Conservation (phyloP, 2,888 invertebrate species). For the Pheosia tremula region DNA sequence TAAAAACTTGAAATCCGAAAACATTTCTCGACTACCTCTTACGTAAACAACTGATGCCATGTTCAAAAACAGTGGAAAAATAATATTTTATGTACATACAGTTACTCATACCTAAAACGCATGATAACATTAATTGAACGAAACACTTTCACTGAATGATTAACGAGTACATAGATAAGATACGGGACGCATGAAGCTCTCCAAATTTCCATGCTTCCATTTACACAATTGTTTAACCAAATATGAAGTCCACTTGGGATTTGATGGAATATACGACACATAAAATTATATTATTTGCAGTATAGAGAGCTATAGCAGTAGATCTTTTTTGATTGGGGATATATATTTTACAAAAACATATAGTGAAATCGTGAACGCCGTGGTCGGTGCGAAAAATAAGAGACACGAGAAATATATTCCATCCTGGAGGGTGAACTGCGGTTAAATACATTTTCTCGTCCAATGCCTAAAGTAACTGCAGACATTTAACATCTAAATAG, state of each 20-base stretch:
- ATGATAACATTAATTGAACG: constrained; percentile 1
- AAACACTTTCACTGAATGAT: neutral
- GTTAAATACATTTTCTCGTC: constrained; percentile 7
- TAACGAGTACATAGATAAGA: neutral
- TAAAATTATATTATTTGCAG: constrained; percentile 13
- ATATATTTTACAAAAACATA: constrained; percentile 22
- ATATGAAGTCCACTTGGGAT: constrained; percentile 19
- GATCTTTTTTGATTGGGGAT: neutral
- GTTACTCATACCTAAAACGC: neutral
- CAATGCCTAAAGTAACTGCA: neutral
- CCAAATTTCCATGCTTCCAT: neutral
- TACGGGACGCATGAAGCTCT: neutral
- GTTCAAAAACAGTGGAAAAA: neutral
- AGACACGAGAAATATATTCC: constrained; percentile 12
- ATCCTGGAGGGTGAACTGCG: constrained; percentile 1
- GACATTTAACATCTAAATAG: neutral
- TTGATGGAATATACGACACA: constrained; percentile 8
- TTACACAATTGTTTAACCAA: constrained; percentile 5
- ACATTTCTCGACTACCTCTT: no score
- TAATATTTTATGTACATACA: neutral
- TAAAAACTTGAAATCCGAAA: no score
- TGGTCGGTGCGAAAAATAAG: constrained; percentile 22
- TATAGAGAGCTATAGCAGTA: constrained; percentile 8
- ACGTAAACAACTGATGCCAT: no score
- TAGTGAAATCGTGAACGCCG: constrained; percentile 15